Evolutionary conservation across 2,113 vertebrate genomes (phyloP).

Genomic region (Xiphophorus hellerii): DNA sequence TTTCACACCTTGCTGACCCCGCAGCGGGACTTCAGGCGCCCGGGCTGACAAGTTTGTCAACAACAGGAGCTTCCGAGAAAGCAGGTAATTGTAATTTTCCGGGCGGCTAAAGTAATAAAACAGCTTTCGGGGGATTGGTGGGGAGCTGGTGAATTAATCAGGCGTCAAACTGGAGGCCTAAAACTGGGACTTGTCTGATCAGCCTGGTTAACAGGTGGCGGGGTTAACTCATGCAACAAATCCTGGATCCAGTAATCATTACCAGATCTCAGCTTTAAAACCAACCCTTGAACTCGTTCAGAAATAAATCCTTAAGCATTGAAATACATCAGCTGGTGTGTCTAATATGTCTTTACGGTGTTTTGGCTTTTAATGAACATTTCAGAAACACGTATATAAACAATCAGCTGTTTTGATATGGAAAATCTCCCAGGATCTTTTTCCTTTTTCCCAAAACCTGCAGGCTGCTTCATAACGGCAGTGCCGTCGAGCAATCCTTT

Average conservation of each 20-base stretch:
- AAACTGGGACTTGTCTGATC: background rate
- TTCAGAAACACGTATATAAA: conserved; percentile 59
- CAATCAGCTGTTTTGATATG: conserved; percentile 25
- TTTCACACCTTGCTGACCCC: background rate
- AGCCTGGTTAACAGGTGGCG: conserved; percentile 26
- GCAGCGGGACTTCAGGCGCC: background rate
- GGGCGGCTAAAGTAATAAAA: background rate
- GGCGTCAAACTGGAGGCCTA: conserved; percentile 5
- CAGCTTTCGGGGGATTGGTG: background rate
- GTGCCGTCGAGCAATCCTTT: too few relatives aligned
- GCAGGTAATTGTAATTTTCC: conserved; percentile 36
- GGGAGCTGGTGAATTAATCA: background rate
- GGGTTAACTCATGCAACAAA: conserved; percentile 2
- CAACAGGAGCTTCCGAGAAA: conserved; percentile 10
- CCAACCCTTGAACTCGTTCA: background rate
- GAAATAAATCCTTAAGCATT: background rate
- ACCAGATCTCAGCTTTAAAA: background rate
- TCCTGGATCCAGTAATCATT: background rate
- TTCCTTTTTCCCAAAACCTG: background rate
- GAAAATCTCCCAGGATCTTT: background rate
- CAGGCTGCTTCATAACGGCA: background rate
- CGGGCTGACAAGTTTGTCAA: conserved; percentile 30
- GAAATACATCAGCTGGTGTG: background rate
- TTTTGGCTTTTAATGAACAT: background rate
- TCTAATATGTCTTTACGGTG: background rate